A percentile compares a stretch with the other conserved stretches of the same genome.
phyloP scores from a whole-genome alignment of 2,797 vertebrate species.

The Xenopus petersii region DNA sequence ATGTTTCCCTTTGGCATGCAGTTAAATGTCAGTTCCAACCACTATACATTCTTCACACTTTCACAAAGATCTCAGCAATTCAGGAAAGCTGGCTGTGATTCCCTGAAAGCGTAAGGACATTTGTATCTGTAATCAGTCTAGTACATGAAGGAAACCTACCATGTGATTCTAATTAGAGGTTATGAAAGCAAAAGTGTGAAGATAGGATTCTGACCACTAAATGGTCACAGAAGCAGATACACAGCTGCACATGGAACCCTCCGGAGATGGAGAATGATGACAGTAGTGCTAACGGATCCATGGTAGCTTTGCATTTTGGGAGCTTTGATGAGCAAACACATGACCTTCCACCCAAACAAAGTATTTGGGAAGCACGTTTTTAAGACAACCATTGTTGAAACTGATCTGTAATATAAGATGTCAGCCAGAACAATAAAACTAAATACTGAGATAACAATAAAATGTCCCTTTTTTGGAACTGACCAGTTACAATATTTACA shows the following conservation, averaged over 20 bases:
- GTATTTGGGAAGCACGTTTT: constrained; percentile 30
- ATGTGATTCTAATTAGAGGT: constrained; percentile 52
- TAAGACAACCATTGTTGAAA: neutral
- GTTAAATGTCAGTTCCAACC: constrained; percentile 32
- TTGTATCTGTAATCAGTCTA: constrained; percentile 49
- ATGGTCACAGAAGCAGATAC: constrained; percentile 49
- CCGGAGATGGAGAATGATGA: constrained; percentile 50
- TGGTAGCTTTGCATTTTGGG: constrained; percentile 41
- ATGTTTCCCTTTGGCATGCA: constrained; percentile 34
- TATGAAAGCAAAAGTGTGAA: constrained; percentile 56
- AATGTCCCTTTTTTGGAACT: no score
- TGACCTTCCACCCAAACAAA: constrained; percentile 29
- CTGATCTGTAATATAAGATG: constrained; percentile 1
- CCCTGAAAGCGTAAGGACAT: constrained; percentile 28
- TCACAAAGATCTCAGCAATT: constrained; percentile 35
- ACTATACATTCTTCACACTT: constrained; percentile 38
- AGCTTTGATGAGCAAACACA: constrained; percentile 40
- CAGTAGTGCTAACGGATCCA: constrained; percentile 45
- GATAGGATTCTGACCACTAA: constrained; percentile 50
- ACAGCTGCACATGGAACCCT: constrained; percentile 48
- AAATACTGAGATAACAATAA: no score
- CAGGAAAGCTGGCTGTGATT: constrained; percentile 12
- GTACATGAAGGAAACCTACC: constrained; percentile 59
- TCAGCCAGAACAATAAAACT: neutral
- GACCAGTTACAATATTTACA: no score